phyloP scores from a whole-genome alignment of 1,140 invertebrate species.

The Apis dorsata region DNA sequence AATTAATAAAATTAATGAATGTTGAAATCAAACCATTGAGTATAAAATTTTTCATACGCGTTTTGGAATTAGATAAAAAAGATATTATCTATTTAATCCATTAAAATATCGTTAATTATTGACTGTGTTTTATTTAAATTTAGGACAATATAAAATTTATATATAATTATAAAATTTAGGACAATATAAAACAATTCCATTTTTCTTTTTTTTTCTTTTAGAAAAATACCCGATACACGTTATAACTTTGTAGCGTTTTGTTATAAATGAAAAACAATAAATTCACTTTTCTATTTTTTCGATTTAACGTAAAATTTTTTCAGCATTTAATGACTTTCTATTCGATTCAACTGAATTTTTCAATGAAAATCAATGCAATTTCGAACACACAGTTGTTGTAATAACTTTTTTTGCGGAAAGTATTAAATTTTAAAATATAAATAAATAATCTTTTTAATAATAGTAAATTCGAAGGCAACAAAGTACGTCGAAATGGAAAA shows the following conservation, averaged over 20 bases:
- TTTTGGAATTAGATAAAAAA: too few species aligned
- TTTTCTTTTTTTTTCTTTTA: background rate
- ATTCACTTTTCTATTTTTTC: background rate
- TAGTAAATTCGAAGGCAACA: background rate
- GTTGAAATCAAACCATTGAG: too few species aligned
- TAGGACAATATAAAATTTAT: too few species aligned
- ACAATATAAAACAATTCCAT: background rate
- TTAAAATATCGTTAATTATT: background rate
- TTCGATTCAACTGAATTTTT: background rate
- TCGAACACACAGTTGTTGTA: too few species aligned
- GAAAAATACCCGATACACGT: background rate
- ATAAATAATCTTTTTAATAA: background rate
- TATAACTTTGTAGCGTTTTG: slow-evolving; percentile 11
- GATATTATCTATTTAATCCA: too few species aligned
- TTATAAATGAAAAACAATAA: slow-evolving; percentile 9
- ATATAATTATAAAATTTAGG: too few species aligned
- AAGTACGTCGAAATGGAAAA: slow-evolving; percentile 4
- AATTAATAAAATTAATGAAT: too few species aligned
- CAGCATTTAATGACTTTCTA: background rate
- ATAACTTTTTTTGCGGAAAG: too few species aligned
- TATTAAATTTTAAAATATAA: background rate
- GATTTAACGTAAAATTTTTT: background rate
- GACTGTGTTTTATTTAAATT: background rate
- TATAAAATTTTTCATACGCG: too few species aligned
- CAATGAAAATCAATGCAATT: background rate